phyloP scores from a whole-genome alignment of 2,888 invertebrate genomes.

The Germaria angustata region DNA sequence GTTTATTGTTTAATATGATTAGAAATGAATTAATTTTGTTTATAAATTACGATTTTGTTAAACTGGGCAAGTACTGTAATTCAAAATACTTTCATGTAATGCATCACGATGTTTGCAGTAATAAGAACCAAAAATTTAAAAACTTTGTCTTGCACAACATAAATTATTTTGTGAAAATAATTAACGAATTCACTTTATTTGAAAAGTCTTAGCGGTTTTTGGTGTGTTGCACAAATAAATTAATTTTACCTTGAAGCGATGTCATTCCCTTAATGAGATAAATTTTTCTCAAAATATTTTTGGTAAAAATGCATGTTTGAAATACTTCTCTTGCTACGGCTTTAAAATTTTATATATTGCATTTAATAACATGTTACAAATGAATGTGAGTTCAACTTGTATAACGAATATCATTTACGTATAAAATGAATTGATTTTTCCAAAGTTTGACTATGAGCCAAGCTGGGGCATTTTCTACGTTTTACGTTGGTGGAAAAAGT shows the following conservation, averaged over 20 bases:
- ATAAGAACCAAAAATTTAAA: too few relatives aligned
- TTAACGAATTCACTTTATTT: not conserved
- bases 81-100: not conserved
- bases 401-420: not conserved
- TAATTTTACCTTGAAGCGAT: constrained; percentile 14
- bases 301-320: not conserved
- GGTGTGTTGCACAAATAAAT: not conserved
- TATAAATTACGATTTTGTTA: not conserved
- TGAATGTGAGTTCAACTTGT: not conserved
- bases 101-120: not conserved
- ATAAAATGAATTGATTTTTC: not conserved
- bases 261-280: constrained; percentile 24
- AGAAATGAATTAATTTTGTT: too few relatives aligned
- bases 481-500: too few relatives aligned
- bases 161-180: not conserved
- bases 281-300: not conserved
- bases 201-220: not conserved
- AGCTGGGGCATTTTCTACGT: not conserved
- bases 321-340: not conserved
- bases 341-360: not conserved
- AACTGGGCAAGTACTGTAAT: not conserved
- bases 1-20: too few relatives aligned
- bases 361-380: not conserved
- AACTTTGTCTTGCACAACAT: constrained; percentile 1
- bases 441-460: constrained; percentile 6